phyloP scores from a whole-genome alignment of 2,888 invertebrate species.

The Monoplex corrugatus region DNA sequence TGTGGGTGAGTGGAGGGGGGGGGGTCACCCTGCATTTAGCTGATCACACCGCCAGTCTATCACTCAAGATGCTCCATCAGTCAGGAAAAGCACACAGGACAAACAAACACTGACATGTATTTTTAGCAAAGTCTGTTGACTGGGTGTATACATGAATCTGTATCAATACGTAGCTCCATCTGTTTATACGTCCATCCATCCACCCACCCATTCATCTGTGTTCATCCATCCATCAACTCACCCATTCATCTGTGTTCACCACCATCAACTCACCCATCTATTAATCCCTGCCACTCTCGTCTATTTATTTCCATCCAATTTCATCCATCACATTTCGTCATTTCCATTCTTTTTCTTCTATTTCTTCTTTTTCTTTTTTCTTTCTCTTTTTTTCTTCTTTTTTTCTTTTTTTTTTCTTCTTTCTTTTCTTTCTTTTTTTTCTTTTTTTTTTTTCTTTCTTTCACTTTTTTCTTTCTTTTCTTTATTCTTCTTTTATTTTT shows the following conservation, averaged over 20 bases:
- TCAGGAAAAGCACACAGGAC: no score
- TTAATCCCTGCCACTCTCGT: neutral
- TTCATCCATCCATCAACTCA: no score
- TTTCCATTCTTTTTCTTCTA: neutral
- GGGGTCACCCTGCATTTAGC: no score
- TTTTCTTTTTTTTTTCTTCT: neutral
- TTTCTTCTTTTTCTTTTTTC: neutral
- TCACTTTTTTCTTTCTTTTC: neutral
- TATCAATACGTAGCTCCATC: no score
- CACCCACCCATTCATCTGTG: neutral
- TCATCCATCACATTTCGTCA: neutral
- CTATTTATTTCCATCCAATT: neutral
- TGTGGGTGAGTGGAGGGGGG: no score
- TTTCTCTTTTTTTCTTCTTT: neutral
- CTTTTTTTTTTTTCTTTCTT: neutral
- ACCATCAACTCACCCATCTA: no score
- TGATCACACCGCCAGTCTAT: no score
- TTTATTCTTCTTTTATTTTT: neutral
- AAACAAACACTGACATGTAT: no score
- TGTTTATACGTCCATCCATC: neutral
- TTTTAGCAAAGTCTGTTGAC: no score
- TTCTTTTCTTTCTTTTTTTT: neutral
- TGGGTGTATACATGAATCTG: no score
- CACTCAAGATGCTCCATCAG: no score
- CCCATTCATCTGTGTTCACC: neutral